A percentile compares a stretch with the other conserved stretches of the same genome.
Evolutionary conservation across 2,888 invertebrate genomes (phyloP).

Genomic region (Agriopis aurantiaria): DNA sequence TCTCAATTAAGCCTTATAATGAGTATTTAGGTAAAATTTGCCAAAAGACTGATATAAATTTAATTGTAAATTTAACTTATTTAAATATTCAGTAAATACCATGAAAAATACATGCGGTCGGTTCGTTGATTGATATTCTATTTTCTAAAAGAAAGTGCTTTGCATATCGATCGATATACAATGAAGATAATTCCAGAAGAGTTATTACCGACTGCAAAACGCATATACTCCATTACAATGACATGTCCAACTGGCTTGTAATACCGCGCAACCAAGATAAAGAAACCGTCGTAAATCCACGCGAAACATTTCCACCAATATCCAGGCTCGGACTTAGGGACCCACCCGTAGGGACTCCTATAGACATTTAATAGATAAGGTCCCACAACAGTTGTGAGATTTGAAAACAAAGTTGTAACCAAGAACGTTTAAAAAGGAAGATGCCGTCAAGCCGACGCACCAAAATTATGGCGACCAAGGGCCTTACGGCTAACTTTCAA

Average conservation of each 20-base stretch:
- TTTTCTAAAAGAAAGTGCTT: background rate
- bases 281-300: constrained; percentile 30
- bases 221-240: constrained; percentile 23
- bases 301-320: constrained; percentile 19
- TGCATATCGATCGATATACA: background rate
- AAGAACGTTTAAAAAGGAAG: background rate
- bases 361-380: background rate
- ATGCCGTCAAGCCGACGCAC: too few relatives aligned
- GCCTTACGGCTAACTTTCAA: too few relatives aligned
- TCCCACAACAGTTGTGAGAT: background rate
- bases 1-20: too few relatives aligned
- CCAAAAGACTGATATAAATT: too few relatives aligned
- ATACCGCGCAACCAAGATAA: constrained; percentile 20
- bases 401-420: background rate
- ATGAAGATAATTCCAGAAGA: background rate
- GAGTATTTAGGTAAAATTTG: too few relatives aligned
- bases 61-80: too few relatives aligned
- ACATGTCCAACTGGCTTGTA: constrained; percentile 23
- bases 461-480: too few relatives aligned
- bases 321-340: background rate
- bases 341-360: background rate
- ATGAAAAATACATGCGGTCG: background rate
- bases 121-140: background rate
- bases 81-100: background rate
- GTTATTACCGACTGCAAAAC: constrained; percentile 10